A percentile compares a stretch with the other conserved stretches of the same genome.
phyloP scores from a whole-genome alignment of 2,797 vertebrate genomes.

The Lacerta bilineata region DNA sequence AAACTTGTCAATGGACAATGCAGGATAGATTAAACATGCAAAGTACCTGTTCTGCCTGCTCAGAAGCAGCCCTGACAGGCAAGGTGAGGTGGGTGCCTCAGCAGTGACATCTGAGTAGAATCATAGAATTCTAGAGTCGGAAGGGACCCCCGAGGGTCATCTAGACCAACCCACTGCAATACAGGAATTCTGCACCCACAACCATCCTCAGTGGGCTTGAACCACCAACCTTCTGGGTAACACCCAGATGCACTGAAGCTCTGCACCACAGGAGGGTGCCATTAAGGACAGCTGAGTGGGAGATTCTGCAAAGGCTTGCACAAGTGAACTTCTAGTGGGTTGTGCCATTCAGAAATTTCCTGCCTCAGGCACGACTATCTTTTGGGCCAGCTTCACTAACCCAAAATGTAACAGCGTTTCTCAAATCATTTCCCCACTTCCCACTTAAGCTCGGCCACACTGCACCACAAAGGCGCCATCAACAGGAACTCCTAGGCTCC shows the following conservation, averaged over 20 bases:
- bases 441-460: background rate
- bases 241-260: too few relatives aligned
- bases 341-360: background rate
- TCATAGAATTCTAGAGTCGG: too few relatives aligned
- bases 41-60: background rate
- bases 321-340: too few relatives aligned
- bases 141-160: too few relatives aligned
- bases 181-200: too few relatives aligned
- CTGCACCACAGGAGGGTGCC: too few relatives aligned
- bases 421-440: background rate
- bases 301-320: background rate
- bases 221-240: too few relatives aligned
- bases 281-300: background rate
- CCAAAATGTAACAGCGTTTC: background rate
- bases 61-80: background rate
- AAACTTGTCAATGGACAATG: conserved; percentile 10
- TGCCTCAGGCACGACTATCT: background rate
- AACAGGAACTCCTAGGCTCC: background rate
- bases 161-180: too few relatives aligned
- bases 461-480: background rate
- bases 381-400: background rate
- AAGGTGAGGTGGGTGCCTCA: background rate
- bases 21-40: background rate
- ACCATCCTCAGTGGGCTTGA: too few relatives aligned
- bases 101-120: too few relatives aligned